Evolutionary conservation across 2,888 invertebrate genomes (phyloP), one percentile per base, ranked within the genome.

Genomic region (Cancer borealis): DNA sequence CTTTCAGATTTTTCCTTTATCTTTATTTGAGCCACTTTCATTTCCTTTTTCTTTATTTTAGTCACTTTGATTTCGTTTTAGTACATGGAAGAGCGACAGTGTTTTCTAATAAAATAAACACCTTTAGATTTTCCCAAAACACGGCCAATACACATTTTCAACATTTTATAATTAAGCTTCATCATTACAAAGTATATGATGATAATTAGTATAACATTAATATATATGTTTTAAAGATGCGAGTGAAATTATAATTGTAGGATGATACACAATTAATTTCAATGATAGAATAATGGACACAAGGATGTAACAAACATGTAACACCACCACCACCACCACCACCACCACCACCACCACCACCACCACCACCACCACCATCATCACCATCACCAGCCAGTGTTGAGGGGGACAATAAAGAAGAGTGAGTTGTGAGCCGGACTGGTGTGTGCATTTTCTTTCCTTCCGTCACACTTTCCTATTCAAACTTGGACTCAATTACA

Each of bases 401-500:
- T 3, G 39, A 30, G 4, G 17, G 39, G 84, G n/a, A 17, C 5
- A 39, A 30, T 84, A 84, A 39, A 84, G 39, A 39, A 84, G 39
- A 84, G 39, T 84, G 84, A 84, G 84, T 10, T 84, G 84, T 5
- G 39, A n/a, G 39, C 39, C 12, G 84, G 12, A 10, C 14, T 84
- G 84, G 39, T 39, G 39, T n/a, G 39, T 84, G 84, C 84, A 39
- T 39, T 84, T 84, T 84, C 39, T 39, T 66, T 84, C 39, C 84
- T 84, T 84, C 39, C 84, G 84, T 84, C 84, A 84, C 84, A 84
- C 84, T 84, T 84, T 10, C 84, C 39, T 84, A 39, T 84, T 84
- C 84, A 84, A 84, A 84, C 84, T 84, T 84, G 84, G 84, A 84
- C 84, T 84, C 39, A 39, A 84, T 84, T 84, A 84, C 84, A 39